Evolutionary conservation across 2,113 vertebrate genomes (phyloP).

Genomic region (Corvus hawaiiensis): DNA sequence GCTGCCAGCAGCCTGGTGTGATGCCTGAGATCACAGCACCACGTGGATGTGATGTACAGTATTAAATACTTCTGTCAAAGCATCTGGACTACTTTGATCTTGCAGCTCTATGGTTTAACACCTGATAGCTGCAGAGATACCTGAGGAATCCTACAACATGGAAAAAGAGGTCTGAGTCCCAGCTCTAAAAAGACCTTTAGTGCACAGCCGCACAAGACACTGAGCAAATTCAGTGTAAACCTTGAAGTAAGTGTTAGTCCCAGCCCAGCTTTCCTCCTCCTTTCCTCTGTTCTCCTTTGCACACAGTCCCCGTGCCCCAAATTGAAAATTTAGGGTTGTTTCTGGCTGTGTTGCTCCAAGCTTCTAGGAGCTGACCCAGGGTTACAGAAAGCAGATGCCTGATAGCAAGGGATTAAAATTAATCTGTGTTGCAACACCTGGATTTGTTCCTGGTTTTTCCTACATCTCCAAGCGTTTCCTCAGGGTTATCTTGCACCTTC

Average conservation of each 20-base stretch:
- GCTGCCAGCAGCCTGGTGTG: not conserved
- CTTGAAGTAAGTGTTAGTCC: not conserved
- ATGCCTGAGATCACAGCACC: not conserved
- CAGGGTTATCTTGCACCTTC: rapidly evolving
- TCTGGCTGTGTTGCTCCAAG: not conserved
- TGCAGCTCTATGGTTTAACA: not conserved
- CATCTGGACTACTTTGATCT: not conserved
- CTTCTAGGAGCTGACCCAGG: not conserved
- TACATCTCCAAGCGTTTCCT: not conserved
- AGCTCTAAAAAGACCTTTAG: not conserved
- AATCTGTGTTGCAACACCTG: not conserved
- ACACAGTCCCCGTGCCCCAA: rapidly evolving
- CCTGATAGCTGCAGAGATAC: not conserved
- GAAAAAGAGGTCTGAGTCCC: not conserved
- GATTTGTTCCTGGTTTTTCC: not conserved
- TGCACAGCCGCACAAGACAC: not conserved
- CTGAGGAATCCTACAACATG: not conserved
- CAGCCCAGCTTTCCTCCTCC: not conserved
- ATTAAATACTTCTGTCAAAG: not conserved
- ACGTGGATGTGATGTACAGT: not conserved
- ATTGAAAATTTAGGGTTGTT: not conserved
- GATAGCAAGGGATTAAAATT: not conserved
- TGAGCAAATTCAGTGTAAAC: not conserved
- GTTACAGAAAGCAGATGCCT: not conserved
- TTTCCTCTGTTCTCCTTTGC: not conserved